These are phyloP conservation scores for Conus ventricosus DNA, from an alignment of 1,140 invertebrate species.

Conservation along the genomic window DNA sequence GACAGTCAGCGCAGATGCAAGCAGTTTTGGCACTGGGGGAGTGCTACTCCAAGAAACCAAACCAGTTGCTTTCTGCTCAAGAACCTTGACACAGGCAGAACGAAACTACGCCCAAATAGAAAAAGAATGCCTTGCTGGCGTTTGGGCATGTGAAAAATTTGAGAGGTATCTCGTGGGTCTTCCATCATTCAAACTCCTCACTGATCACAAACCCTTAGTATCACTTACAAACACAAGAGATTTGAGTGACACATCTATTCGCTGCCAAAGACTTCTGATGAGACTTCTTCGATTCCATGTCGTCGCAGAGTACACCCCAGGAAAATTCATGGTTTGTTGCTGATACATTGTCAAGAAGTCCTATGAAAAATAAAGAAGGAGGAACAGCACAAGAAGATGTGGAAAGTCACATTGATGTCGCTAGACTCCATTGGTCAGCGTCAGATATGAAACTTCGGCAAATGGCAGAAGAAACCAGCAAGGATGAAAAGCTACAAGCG, in stretches of 20 bases:
- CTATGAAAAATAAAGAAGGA: neutral
- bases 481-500: neutral
- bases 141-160: constrained; percentile 78
- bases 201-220: constrained; percentile 70
- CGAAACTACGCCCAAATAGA: constrained; percentile 77
- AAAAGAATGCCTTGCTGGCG: constrained; percentile 76
- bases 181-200: constrained; percentile 64
- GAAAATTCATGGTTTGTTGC: constrained; percentile 48
- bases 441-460: neutral
- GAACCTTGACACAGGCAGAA: constrained; percentile 47
- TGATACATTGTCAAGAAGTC: constrained; percentile 47
- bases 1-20: neutral
- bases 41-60: neutral
- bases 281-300: constrained; percentile 41
- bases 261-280: constrained; percentile 52
- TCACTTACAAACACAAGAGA: constrained; percentile 46
- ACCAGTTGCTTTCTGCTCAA: neutral
- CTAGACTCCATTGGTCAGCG: neutral
- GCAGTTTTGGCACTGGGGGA: constrained; percentile 2
- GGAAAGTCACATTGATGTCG: neutral
- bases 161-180: constrained; percentile 75
- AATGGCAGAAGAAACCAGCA: neutral
- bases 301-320: constrained; percentile 39
- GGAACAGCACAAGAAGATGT: neutral
- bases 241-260: constrained; percentile 33